Evolutionary conservation across 1,140 invertebrate genomes (phyloP), one percentile per base, ranked within the genome.

Genomic region (Caenorhabditis elegans): DNA sequence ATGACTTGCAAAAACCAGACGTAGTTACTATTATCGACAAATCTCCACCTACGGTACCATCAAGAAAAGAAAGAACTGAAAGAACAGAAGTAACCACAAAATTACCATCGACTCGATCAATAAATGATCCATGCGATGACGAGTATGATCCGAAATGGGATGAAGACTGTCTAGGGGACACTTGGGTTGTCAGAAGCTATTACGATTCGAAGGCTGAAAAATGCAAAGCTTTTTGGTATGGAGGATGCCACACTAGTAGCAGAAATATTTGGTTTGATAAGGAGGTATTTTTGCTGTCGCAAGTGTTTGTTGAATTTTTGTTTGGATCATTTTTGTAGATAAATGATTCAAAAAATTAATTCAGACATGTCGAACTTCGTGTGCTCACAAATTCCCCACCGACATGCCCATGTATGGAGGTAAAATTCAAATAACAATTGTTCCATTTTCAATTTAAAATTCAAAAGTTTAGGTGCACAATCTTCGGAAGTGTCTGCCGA

Each of bases 111-210:
- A 70, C 60, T 15, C 60, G 34, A 19, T 70, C 60, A 36, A 70
- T 70, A 3, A 60, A 53, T 34, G 85, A 82, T 47, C 48, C 78
- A 15, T 87, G 86, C 78, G 51, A 83, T 19, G 86, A 88, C 28
- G 83, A 75, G 22, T 87, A 88, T 60, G 85, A 87, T 78, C 65
- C 86, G 22, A 55, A 80, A 60, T 83, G 79, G 77, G 65, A 79
- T 77, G 43, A 34, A 34, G 75, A 81, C 47, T 60, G 79, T 53
- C 15, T 47, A 17, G 70, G 76, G 22, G 76, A 75, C 26, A 36
- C 76, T 47, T 84, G 79, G 75, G 46, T 53, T 36, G 75, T 82
- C 15, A 26, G 53, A 78, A 48, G 55, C 17, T 79, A 76, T 24
- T 70, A 46, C 28, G 43, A 84, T 43, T 15, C 34, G 36, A 77